phyloP scores from a whole-genome alignment of 1,140 invertebrate genomes.

The Bombus terrestris region DNA sequence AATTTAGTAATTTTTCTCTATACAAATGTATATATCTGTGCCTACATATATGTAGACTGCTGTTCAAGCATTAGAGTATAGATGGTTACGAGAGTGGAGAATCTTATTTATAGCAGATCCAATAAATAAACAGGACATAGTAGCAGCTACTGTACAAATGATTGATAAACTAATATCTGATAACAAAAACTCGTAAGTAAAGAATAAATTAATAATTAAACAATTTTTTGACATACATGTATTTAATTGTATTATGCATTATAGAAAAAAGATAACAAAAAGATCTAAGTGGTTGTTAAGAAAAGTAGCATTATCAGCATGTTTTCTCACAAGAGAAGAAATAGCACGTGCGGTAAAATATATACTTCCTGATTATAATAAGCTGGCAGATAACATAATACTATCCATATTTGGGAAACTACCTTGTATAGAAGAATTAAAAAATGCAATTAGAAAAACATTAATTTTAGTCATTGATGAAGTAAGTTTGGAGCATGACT shows the following conservation, averaged over 20 bases:
- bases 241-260: slow-evolving; percentile 33
- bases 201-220: slow-evolving; percentile 10
- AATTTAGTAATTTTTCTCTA: background rate
- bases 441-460: slow-evolving; percentile 83
- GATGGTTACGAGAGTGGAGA: slow-evolving; percentile 86
- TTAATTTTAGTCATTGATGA: slow-evolving; percentile 87
- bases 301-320: slow-evolving; percentile 79
- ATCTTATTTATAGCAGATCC: slow-evolving; percentile 84
- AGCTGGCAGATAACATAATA: slow-evolving; percentile 80
- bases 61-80: slow-evolving; percentile 84
- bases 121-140: slow-evolving; percentile 73
- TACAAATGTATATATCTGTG: background rate
- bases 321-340: slow-evolving; percentile 74
- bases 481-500: slow-evolving; percentile 74
- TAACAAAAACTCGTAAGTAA: slow-evolving; percentile 79
- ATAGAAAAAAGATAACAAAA: slow-evolving; percentile 75
- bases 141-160: slow-evolving; percentile 74
- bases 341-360: slow-evolving; percentile 81
- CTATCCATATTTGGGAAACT: slow-evolving; percentile 76
- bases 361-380: slow-evolving; percentile 78
- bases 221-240: slow-evolving; percentile 13
- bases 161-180: slow-evolving; percentile 81
- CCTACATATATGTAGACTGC: slow-evolving; percentile 80
- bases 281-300: slow-evolving; percentile 81
- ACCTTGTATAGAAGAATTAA: slow-evolving; percentile 77